Base-by-base conservation (phyloP, 1,140 invertebrate species). In the Drosophila grimshawi region DNA sequence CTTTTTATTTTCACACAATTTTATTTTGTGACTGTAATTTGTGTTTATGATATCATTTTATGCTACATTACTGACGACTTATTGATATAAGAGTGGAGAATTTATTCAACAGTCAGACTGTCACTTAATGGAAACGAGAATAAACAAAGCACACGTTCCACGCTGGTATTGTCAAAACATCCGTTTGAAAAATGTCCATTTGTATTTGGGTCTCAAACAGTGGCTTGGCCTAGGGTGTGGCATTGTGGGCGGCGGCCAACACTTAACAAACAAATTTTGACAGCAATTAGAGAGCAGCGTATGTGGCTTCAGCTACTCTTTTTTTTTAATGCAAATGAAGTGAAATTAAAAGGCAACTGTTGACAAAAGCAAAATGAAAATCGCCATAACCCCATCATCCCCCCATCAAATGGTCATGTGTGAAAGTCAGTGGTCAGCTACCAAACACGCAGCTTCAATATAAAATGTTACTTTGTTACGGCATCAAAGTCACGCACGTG, bases 311-410 rank as follows among this genome's bases (percentile, higher is more conserved):
- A 59, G 80, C 19, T 10, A 41, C 7, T 71, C 64, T 73, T 73
- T 3, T 32, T 63, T 68, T 81, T 86, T 79, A 83, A 86, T 89
- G 83, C 71, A 89, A 89, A 88, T 83, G 83, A 88, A 89, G 60
- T 55, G 80, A 88, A 88, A 88, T 88, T 89, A 83, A 88, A 86
- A 83, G 80, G 80, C 83, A 89, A 88, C 73, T 89, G 83, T 89
- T 89, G 85, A 88, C 83, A 89, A 77, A 85, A 77, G 80, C 80
- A 32, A 70, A 63, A 49, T 46, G 46, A 61, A 60, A 55, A 43
- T 60, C 30, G 64, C 11, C 41, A 43, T 35, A 11, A 48, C 61
- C 49, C 19, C 19, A 19, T 19, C 66, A 69, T 45, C 67, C 61
- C 73, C 61, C 51, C 19, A 19, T 19, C 19, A 19, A 64, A 68